Evolutionary conservation across 2,888 invertebrate genomes (phyloP).

Genomic region (Ochropacha duplaris): DNA sequence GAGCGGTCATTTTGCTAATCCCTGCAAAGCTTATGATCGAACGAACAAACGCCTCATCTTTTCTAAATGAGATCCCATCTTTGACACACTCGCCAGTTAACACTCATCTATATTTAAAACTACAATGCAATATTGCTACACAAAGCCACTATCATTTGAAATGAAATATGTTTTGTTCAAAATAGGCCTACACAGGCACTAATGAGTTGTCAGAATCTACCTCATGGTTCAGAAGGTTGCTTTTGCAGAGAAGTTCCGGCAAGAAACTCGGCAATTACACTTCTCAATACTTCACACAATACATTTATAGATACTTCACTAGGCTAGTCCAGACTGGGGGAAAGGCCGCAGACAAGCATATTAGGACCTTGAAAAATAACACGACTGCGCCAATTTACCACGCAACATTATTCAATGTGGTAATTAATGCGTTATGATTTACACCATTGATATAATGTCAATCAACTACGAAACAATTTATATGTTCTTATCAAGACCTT

Average conservation of each 20-base stretch:
- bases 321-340: constrained; percentile 14
- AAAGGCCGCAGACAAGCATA: constrained; percentile 48
- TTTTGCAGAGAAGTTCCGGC: neutral
- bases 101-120: neutral
- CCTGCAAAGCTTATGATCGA: no score
- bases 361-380: constrained; percentile 54
- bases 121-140: neutral
- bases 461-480: neutral
- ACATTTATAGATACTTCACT: no score
- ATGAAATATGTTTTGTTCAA: no score
- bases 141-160: neutral
- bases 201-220: no score
- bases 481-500: neutral
- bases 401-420: constrained; percentile 19
- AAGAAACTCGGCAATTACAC: no score
- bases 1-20: neutral
- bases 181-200: no score
- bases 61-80: no score
- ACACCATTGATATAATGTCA: neutral
- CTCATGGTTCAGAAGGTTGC: no score
- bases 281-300: neutral
- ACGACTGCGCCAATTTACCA: constrained; percentile 43
- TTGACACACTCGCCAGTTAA: neutral
- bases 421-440: neutral
- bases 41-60: no score